Conservation (phyloP, 2,113 vertebrate species). For the Brachypteracias leptosomus region DNA sequence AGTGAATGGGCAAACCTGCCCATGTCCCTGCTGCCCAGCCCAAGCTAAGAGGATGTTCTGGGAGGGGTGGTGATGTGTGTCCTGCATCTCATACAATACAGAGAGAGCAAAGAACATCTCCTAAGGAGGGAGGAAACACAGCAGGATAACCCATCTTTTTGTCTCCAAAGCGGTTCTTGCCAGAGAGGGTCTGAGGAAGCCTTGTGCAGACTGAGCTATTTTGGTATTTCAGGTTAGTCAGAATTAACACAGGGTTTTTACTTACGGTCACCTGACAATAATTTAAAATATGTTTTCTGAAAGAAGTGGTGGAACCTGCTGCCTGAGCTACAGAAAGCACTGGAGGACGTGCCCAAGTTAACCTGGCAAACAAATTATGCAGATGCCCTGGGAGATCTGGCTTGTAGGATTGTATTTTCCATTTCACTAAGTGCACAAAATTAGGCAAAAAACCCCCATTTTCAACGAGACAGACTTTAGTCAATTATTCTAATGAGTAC, state of each 20-base stretch:
- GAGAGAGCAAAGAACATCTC: background rate
- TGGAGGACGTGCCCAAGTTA: background rate
- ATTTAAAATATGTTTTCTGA: background rate
- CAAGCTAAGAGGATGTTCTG: background rate
- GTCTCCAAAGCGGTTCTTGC: background rate
- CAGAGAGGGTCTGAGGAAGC: no score
- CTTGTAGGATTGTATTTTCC: background rate
- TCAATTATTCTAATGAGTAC: slow-evolving; percentile 45
- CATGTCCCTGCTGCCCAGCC: background rate
- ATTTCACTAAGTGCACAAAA: slow-evolving; percentile 1
- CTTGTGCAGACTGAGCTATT: background rate
- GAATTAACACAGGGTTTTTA: background rate
- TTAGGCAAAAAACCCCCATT: background rate
- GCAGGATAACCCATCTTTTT: background rate
- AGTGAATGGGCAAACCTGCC: background rate
- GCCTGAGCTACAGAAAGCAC: background rate
- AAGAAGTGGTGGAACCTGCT: background rate
- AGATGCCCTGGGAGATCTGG: background rate
- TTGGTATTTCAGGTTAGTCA: background rate
- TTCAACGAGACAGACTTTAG: slow-evolving; percentile 22
- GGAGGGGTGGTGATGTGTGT: background rate
- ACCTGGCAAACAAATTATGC: background rate
- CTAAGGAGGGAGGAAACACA: no score
- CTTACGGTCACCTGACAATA: background rate
- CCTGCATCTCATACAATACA: background rate